Evolutionary conservation across 2,113 vertebrate species (phyloP).

Genomic region (Peromyscus californicus): DNA sequence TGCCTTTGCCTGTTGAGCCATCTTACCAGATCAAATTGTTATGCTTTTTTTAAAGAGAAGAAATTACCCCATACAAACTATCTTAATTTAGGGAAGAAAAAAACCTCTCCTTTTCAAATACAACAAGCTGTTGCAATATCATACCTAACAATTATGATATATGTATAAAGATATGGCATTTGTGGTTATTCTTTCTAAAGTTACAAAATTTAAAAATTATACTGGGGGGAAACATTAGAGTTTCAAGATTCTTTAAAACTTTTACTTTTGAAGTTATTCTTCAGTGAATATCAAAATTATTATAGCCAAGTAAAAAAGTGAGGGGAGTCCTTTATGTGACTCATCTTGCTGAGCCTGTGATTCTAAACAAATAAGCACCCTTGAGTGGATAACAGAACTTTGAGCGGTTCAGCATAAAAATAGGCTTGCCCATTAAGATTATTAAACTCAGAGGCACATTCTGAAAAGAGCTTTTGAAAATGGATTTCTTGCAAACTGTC

Average conservation of each 20-base stretch:
- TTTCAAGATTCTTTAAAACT: slow-evolving; percentile 35
- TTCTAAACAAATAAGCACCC: slow-evolving; percentile 60
- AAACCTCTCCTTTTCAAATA: neutral
- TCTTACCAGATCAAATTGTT: neutral
- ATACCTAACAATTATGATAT: neutral
- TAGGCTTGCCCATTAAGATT: slow-evolving; percentile 72
- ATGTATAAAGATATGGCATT: neutral
- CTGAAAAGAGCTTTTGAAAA: slow-evolving; percentile 72
- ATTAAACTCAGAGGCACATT: slow-evolving; percentile 73
- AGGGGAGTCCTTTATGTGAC: neutral
- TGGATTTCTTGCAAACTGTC: slow-evolving; percentile 63
- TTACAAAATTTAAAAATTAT: neutral
- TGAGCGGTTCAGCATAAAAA: slow-evolving; percentile 70
- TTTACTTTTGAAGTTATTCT: slow-evolving; percentile 42
- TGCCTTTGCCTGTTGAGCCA: neutral
- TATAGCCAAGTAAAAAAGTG: neutral
- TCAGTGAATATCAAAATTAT: neutral
- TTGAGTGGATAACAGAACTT: slow-evolving; percentile 57
- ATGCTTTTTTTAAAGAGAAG: neutral
- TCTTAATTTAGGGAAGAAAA: slow-evolving; percentile 15
- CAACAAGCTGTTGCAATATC: neutral
- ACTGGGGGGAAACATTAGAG: neutral
- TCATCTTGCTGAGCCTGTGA: slow-evolving; percentile 57
- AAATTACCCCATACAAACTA: neutral
- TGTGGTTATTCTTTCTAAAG: neutral